Conservation (phyloP, 2,888 invertebrate genomes). For the Eristalinus aeneus region DNA sequence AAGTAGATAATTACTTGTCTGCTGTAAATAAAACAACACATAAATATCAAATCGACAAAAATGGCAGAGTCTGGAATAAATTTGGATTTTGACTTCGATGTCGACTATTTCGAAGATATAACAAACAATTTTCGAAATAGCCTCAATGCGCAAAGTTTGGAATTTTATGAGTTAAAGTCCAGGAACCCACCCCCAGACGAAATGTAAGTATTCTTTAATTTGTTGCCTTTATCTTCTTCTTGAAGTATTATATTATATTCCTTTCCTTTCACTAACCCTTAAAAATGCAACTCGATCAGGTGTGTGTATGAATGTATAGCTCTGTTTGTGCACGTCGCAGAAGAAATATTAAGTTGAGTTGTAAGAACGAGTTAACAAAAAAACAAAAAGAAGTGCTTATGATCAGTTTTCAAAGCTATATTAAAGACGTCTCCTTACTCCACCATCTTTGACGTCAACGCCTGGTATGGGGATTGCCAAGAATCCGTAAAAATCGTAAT, state of each 20-base stretch:
- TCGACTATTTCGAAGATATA: conserved; percentile 76
- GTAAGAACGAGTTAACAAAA: too few species aligned
- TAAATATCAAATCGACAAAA: conserved; percentile 7
- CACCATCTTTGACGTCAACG: background rate
- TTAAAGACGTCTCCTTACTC: conserved; percentile 28
- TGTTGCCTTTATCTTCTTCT: background rate
- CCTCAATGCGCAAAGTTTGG: conserved; percentile 77
- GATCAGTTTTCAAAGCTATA: conserved; percentile 14
- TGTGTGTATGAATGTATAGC: background rate
- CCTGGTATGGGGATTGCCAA: background rate
- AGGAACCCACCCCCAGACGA: conserved; percentile 82
- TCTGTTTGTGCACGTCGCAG: background rate
- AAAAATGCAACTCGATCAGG: conserved; percentile 45
- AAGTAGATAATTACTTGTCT: too few species aligned
- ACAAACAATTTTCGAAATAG: conserved; percentile 76
- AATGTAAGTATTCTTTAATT: conserved; percentile 82
- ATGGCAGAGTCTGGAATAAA: conserved; percentile 84
- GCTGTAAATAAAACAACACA: conserved; percentile 27
- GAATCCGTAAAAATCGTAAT: background rate
- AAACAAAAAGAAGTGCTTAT: background rate
- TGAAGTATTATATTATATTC: background rate
- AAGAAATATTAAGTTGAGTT: too few species aligned
- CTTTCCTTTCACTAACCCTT: conserved; percentile 1
- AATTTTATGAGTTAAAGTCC: conserved; percentile 85
- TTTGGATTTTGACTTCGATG: conserved; percentile 84